Conservation (phyloP, 1,140 invertebrate genomes). For the Euwallacea similis region DNA sequence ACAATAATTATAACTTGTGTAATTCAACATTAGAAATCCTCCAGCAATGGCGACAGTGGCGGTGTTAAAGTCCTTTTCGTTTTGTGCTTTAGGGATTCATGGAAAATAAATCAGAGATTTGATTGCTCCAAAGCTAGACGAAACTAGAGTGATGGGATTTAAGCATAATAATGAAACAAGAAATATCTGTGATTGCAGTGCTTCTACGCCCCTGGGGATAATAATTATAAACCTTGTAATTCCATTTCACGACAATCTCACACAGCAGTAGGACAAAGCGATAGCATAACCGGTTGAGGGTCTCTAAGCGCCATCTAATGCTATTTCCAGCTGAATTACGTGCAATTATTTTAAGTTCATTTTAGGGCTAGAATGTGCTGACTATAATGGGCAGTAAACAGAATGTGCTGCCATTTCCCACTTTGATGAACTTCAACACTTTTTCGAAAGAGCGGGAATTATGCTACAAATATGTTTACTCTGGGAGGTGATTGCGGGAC, state of each 20-base stretch:
- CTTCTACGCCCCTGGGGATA: neutral
- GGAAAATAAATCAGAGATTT: no score
- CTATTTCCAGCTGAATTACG: constrained; percentile 11
- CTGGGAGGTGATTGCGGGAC: no score
- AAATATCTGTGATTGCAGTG: no score
- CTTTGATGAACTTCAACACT: no score
- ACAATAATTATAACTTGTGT: constrained; percentile 29
- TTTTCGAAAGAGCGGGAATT: no score
- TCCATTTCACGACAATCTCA: constrained; percentile 5
- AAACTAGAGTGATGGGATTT: no score
- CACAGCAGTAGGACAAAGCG: constrained; percentile 7
- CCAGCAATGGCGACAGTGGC: no score
- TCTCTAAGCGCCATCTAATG: constrained; percentile 17
- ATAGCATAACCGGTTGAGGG: constrained; percentile 12
- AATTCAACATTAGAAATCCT: constrained; percentile 1
- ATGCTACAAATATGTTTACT: no score
- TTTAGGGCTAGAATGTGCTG: constrained; percentile 2
- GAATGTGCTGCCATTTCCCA: neutral
- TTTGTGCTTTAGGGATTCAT: no score
- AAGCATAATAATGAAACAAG: no score
- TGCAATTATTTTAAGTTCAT: constrained; percentile 4
- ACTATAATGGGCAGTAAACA: neutral
- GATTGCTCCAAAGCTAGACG: no score
- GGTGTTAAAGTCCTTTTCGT: no score
- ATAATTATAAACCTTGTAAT: constrained; percentile 10